Evolutionary conservation across 2,113 vertebrate genomes (phyloP).

Genomic region (Salvator merianae): DNA sequence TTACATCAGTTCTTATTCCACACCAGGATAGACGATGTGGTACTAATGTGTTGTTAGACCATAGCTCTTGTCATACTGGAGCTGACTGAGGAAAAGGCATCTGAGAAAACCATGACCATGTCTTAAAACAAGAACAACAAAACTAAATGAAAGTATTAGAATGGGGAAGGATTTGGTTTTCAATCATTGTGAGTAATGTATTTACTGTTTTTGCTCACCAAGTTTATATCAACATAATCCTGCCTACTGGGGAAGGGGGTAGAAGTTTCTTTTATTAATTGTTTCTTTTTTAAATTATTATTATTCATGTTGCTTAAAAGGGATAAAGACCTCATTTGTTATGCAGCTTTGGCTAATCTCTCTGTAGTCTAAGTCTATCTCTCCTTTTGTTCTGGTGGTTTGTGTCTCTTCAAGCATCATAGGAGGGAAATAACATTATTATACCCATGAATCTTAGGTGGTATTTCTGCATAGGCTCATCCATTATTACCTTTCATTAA

Average conservation of each 20-base stretch:
- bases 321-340: slow-evolving; percentile 4
- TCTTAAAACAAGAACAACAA: too few relatives aligned
- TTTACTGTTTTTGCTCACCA: background rate
- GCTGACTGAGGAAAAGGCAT: too few relatives aligned
- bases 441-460: slow-evolving; percentile 26
- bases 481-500: slow-evolving; percentile 45
- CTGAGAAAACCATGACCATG: too few relatives aligned
- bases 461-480: slow-evolving; percentile 40
- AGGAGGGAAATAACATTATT: slow-evolving; percentile 30
- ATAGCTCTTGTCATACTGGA: too few relatives aligned
- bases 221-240: background rate
- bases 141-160: background rate
- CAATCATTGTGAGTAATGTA: background rate
- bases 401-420: slow-evolving; percentile 22
- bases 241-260: background rate
- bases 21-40: background rate
- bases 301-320: slow-evolving; percentile 10
- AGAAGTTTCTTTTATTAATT: slow-evolving; percentile 16
- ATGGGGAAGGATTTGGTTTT: slow-evolving; percentile 7
- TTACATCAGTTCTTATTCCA: background rate
- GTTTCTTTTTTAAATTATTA: slow-evolving; percentile 2
- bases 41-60: background rate
- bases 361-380: background rate
- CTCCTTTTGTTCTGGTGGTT: background rate
- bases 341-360: slow-evolving; percentile 8